A percentile compares a stretch with the other conserved stretches of the same genome.
These are phyloP conservation scores for Euura lappo DNA, from an alignment of 1,140 invertebrate genomes.

Conservation along the genomic window DNA sequence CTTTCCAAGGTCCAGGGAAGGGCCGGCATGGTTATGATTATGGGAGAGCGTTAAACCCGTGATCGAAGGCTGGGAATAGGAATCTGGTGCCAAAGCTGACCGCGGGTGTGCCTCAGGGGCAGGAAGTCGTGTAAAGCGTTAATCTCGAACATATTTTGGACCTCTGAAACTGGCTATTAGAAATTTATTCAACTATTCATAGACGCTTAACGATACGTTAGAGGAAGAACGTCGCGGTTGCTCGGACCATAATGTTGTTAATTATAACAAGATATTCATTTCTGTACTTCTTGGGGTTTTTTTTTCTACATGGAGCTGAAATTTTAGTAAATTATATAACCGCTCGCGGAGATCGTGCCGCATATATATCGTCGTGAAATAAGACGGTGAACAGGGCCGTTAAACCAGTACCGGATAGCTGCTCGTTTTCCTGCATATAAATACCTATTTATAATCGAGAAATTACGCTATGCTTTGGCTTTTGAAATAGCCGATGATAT, in stretches of 20 bases:
- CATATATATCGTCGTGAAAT: background rate
- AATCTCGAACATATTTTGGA: no score
- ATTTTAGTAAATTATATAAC: background rate
- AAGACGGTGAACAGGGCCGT: background rate
- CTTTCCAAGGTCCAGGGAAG: no score
- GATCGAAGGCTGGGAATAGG: no score
- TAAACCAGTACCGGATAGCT: background rate
- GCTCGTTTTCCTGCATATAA: background rate
- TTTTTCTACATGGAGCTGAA: background rate
- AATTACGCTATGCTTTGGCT: background rate
- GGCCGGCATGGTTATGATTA: no score
- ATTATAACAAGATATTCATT: no score
- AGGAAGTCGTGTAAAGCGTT: no score
- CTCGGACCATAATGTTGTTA: background rate
- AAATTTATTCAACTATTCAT: background rate
- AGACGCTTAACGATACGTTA: background rate
- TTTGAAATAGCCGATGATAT: background rate
- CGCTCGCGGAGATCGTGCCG: no score
- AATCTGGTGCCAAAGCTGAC: no score
- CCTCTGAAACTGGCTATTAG: background rate
- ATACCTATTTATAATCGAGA: conserved; percentile 4
- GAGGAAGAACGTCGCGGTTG: background rate
- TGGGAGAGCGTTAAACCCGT: no score
- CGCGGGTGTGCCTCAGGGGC: no score
- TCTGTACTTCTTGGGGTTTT: background rate